Percentiles rank a stretch among this genome's conserved stretches.
These are phyloP conservation scores for Schizothorax lantsangensis DNA, from an alignment of 2,797 vertebrate genomes.

Conservation along the genomic window DNA sequence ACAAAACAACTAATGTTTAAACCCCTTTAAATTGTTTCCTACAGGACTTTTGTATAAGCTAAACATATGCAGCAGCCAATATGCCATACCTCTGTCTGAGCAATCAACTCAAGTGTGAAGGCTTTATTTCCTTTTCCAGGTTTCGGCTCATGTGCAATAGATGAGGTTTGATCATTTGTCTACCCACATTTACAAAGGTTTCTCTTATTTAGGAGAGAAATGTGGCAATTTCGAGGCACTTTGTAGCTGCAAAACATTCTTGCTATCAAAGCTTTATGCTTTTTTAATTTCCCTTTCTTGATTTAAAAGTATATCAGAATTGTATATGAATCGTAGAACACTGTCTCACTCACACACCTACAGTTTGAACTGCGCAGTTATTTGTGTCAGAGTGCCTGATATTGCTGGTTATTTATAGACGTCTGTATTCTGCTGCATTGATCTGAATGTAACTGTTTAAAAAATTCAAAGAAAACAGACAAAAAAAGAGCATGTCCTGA, in stretches of 20 bases:
- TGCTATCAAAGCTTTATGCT: background rate
- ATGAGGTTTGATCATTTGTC: conserved; percentile 15
- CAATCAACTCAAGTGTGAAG: conserved; percentile 1
- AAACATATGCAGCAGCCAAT: conserved; percentile 40
- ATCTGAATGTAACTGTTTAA: conserved; percentile 70
- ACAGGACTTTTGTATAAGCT: conserved; percentile 35
- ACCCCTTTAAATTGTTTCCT: conserved; percentile 54
- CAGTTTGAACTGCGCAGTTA: conserved; percentile 34
- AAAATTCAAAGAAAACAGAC: conserved; percentile 19
- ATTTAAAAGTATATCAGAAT: conserved; percentile 6
- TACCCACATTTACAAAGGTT: background rate
- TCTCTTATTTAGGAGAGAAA: background rate
- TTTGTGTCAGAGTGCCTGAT: conserved; percentile 64
- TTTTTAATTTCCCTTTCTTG: background rate
- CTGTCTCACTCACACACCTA: conserved; percentile 48
- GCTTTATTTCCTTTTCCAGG: conserved; percentile 6
- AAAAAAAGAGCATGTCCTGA: conserved; percentile 76
- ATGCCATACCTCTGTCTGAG: conserved; percentile 31
- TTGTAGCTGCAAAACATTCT: background rate
- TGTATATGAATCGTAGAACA: conserved; percentile 8
- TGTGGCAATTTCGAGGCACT: conserved; percentile 1
- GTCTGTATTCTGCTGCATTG: conserved; percentile 64
- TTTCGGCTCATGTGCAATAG: conserved; percentile 39
- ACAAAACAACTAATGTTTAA: conserved; percentile 19
- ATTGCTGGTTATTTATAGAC: conserved; percentile 62